A percentile compares a stretch with the other conserved stretches of the same genome.
Evolutionary conservation across 2,113 vertebrate genomes (phyloP).

Genomic region (Actinemys pallida): DNA sequence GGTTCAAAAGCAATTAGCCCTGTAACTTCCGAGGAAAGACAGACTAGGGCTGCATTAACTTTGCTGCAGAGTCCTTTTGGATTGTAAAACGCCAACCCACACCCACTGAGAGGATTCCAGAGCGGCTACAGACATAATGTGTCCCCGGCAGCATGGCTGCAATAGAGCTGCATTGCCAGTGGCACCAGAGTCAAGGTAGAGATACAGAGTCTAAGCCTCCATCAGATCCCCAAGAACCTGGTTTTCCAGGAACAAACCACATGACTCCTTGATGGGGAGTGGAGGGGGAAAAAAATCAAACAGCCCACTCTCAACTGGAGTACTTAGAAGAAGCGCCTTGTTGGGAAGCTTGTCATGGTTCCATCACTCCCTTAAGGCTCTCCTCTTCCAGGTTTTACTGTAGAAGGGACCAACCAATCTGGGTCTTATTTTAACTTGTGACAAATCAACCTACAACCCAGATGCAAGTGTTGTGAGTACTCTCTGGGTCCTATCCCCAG

Average conservation of each 20-base stretch:
- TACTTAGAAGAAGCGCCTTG: not conserved
- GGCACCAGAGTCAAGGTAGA: not conserved
- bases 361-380: not conserved
- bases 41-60: not conserved
- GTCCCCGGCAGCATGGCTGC: not conserved
- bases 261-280: fast-evolving
- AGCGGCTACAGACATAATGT: not conserved
- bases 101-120: not conserved
- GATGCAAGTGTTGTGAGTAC: not conserved
- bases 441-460: not conserved
- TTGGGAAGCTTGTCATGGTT: not conserved
- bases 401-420: not conserved
- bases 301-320: fast-evolving
- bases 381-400: not conserved
- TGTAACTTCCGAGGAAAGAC: not conserved
- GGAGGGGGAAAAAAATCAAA: too few species aligned
- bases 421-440: not conserved
- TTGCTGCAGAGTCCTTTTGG: not conserved
- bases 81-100: not conserved
- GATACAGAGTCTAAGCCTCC: not conserved
- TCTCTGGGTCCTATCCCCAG: not conserved
- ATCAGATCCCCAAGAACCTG: not conserved
- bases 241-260: not conserved
- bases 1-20: not conserved
- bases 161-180: not conserved